Evolutionary conservation across 1,140 invertebrate species (phyloP).

Genomic region (Listronotus oregonensis): DNA sequence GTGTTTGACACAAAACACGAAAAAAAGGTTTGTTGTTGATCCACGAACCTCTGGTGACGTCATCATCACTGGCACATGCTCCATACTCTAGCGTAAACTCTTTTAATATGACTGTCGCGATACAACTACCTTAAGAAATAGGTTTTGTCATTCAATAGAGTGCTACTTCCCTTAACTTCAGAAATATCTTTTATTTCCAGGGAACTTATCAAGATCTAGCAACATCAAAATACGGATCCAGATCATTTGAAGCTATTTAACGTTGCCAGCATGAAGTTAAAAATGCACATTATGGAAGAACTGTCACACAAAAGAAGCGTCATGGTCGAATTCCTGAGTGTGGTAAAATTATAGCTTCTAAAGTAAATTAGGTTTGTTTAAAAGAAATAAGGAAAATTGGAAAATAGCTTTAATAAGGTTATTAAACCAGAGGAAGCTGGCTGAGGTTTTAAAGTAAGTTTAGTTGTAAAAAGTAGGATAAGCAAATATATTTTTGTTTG

Average conservation of each 20-base stretch:
- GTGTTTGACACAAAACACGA: no score
- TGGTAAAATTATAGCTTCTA: conserved; percentile 70
- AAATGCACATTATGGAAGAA: conserved; percentile 72
- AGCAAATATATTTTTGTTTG: conserved; percentile 8
- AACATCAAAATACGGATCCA: conserved; percentile 75
- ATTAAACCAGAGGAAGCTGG: conserved; percentile 63
- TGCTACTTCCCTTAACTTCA: no score
- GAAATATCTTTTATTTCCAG: conserved; percentile 52
- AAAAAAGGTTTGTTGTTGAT: no score
- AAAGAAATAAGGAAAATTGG: conserved; percentile 73
- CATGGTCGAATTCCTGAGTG: conserved; percentile 68
- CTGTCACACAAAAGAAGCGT: conserved; percentile 67
- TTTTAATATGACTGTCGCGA: no score
- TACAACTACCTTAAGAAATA: no score
- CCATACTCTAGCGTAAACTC: no score
- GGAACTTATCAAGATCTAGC: conserved; percentile 73
- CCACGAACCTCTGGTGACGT: no score
- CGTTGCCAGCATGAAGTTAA: conserved; percentile 65
- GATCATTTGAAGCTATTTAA: conserved; percentile 77
- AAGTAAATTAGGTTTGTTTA: conserved; percentile 72
- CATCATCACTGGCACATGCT: no score
- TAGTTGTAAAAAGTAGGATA: not conserved
- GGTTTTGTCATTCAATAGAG: no score
- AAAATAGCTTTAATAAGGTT: conserved; percentile 61
- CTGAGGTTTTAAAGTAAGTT: conserved; percentile 56